phyloP scores from a whole-genome alignment of 2,797 vertebrate species.

The Myoxocephalus aenaeus region DNA sequence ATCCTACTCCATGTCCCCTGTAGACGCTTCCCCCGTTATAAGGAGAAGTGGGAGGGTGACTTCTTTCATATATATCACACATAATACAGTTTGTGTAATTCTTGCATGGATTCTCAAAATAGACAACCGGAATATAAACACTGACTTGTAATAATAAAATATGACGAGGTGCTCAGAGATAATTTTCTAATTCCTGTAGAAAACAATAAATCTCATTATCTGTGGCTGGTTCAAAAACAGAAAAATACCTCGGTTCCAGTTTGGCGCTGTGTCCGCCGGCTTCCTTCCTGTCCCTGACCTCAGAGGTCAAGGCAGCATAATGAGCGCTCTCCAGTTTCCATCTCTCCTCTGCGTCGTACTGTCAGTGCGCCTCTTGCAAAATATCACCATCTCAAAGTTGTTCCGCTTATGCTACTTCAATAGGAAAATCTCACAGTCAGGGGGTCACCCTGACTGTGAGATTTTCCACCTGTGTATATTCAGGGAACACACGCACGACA shows the following conservation, averaged over 20 bases:
- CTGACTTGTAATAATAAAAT: constrained; percentile 10
- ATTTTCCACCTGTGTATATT: constrained; percentile 42
- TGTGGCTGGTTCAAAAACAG: constrained; percentile 30
- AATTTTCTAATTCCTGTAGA: constrained; percentile 4
- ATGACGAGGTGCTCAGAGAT: constrained; percentile 14
- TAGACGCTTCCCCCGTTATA: not conserved
- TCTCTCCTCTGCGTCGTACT: constrained; percentile 23
- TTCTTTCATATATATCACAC: not conserved
- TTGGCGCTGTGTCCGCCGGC: constrained; percentile 47
- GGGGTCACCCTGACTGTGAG: constrained; percentile 31
- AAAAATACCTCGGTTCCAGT: constrained; percentile 40
- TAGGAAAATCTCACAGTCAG: too few relatives aligned
- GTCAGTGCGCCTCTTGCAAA: constrained; percentile 35
- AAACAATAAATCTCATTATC: constrained; percentile 50
- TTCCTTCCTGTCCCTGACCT: constrained; percentile 77
- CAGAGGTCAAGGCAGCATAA: constrained; percentile 71
- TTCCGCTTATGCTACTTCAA: constrained; percentile 43
- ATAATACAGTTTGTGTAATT: not conserved
- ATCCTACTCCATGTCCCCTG: not conserved
- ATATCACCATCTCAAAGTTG: constrained; percentile 41
- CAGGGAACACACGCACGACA: constrained; percentile 37
- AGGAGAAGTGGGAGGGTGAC: not conserved
- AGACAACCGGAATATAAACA: constrained; percentile 9
- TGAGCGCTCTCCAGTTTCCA: constrained; percentile 63
- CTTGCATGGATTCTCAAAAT: not conserved